Evolutionary conservation across 2,797 vertebrate species (phyloP).

Genomic region (Aphelocoma californica): DNA sequence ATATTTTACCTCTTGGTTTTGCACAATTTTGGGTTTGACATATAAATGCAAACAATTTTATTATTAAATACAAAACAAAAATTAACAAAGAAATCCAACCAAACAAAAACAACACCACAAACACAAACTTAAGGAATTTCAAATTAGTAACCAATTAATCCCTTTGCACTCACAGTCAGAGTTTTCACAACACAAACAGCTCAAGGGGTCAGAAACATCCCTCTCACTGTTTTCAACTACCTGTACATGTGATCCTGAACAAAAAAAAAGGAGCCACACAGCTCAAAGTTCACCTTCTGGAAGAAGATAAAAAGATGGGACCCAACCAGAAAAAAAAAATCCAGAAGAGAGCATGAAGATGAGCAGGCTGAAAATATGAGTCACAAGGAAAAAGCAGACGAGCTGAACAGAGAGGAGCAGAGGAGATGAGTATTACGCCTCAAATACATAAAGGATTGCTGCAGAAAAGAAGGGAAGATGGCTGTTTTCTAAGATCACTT

Average conservation of each 20-base stretch:
- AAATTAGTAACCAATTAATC: background rate
- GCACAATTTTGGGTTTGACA: fast-evolving
- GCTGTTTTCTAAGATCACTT: background rate
- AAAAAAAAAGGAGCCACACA: background rate
- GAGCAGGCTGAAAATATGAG: background rate
- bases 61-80: background rate
- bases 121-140: background rate
- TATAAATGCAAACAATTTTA: background rate
- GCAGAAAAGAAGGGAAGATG: background rate
- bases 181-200: background rate
- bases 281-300: background rate
- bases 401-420: background rate
- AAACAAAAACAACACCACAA: background rate
- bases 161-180: background rate
- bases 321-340: background rate
- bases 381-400: background rate
- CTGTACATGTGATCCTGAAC: background rate
- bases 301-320: background rate
- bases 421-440: background rate
- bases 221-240: background rate
- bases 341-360: background rate
- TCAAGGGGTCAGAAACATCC: background rate
- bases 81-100: background rate
- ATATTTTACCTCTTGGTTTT: background rate
- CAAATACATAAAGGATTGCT: background rate